Evolutionary conservation across 2,113 vertebrate species (phyloP).

Genomic region (Rhodinocichla rosea): DNA sequence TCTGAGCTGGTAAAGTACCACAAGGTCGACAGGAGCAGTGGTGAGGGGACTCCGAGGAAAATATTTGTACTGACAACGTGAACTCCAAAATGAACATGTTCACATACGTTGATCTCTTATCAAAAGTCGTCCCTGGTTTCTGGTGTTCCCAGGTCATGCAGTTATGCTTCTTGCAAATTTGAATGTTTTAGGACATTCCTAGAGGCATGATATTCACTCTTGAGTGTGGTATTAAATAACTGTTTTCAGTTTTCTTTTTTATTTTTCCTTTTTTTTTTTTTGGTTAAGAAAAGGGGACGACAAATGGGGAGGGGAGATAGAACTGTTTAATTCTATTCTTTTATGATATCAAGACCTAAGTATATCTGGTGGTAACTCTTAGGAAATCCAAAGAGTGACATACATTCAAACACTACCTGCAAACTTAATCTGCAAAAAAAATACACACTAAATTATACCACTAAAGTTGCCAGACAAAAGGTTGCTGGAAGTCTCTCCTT

Average conservation of each 20-base stretch:
- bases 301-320: fast-evolving
- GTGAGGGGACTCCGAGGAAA: neutral
- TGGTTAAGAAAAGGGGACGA: fast-evolving
- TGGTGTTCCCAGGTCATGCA: neutral
- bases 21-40: neutral
- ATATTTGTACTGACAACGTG: neutral
- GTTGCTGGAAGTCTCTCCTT: neutral
- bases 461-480: neutral
- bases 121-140: neutral
- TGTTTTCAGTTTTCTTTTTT: neutral
- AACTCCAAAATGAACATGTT: neutral
- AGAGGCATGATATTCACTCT: neutral
- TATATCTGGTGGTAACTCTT: neutral
- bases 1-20: neutral
- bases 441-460: neutral
- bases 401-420: neutral
- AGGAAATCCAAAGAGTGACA: neutral
- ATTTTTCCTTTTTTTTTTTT: neutral
- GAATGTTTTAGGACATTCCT: neutral
- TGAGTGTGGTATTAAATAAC: neutral
- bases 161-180: neutral
- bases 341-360: neutral
- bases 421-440: neutral
- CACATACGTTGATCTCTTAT: neutral
- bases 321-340: neutral